Evolutionary conservation across 2,113 vertebrate species (phyloP), one percentile per base, ranked within the genome.

Genomic region (Petrocephalus microphthalmus): DNA sequence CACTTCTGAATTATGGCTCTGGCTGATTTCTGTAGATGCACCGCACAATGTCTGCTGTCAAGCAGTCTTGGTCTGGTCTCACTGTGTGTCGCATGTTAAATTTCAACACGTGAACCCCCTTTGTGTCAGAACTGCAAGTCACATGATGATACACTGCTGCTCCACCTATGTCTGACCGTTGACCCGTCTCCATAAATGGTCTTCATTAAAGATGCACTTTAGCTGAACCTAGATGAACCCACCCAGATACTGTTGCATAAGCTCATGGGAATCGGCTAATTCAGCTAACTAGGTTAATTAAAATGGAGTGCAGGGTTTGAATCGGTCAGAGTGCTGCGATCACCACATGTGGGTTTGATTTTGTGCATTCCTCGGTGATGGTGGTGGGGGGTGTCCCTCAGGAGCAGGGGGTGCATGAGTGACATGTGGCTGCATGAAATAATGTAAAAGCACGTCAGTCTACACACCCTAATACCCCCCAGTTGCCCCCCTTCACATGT

Each of bases 291-390:
- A 52, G 82, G 45, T 47, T 51, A 84, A 49, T 84, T 52, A 84
- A 84, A 84, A 84, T 91, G 90, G 89, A 89, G 93, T 92, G 91
- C 84, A 5, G 33, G 33, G 37, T 19, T 54, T 42, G 33, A 78
- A 78, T 78, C 71, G 19, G 71, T 19, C 4, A 6, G 17, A 78
- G 71, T 78, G 33, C 29, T 42, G 71, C 67, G 15, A 74, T 74
- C 33, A 37, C 15, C 4, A 2, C 67, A 74, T 13, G 37, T 78
- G 71, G 71, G 13, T 78, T 78, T 78, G 82, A 84, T 49, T 51
- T 83, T 19, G 81, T 45, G 25, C 60, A 29, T 67, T 67, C n/a
- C 25, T 25, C 60, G 25, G 60, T 67, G 60, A n/a, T 42, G 42
- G 42, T 42, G 60, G 60, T n/a, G 60, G 1, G 10, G 57, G 25